Percentiles rank a stretch among this genome's conserved stretches.
These are phyloP conservation scores for Diaperis boleti DNA, from an alignment of 2,888 invertebrate genomes.

Conservation along the genomic window DNA sequence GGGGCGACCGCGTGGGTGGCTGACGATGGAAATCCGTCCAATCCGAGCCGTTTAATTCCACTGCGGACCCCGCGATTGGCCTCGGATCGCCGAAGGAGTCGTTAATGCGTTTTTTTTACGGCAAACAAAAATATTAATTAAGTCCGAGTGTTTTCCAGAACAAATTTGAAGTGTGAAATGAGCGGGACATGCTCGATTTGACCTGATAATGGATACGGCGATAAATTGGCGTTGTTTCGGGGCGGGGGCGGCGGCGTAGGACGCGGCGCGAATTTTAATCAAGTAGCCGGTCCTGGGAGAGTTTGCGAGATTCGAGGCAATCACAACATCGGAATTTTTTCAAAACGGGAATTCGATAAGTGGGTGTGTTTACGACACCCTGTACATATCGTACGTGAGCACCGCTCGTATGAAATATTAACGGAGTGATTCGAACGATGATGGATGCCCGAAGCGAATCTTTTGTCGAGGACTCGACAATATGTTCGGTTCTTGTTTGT, in stretches of 20 bases:
- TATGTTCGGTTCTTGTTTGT: slow-evolving; percentile 41
- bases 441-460: slow-evolving; percentile 27
- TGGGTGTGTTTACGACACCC: neutral
- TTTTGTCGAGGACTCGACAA: slow-evolving; percentile 30
- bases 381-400: neutral
- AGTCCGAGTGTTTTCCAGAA: neutral
- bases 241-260: no score
- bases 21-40: neutral
- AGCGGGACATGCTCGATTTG: neutral
- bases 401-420: slow-evolving; percentile 17
- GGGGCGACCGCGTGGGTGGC: neutral
- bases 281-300: no score
- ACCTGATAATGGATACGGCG: neutral
- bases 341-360: no score
- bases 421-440: slow-evolving; percentile 8
- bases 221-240: neutral
- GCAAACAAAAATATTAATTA: neutral
- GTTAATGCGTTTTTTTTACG: no score
- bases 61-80: neutral
- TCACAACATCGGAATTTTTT: no score
- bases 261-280: neutral
- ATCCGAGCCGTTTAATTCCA: neutral
- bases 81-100: no score
- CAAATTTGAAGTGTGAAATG: neutral
- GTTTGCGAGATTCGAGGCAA: no score